These are phyloP conservation scores for Drosophila watanabei DNA, from an alignment of 1,140 invertebrate species.

Conservation along the genomic window DNA sequence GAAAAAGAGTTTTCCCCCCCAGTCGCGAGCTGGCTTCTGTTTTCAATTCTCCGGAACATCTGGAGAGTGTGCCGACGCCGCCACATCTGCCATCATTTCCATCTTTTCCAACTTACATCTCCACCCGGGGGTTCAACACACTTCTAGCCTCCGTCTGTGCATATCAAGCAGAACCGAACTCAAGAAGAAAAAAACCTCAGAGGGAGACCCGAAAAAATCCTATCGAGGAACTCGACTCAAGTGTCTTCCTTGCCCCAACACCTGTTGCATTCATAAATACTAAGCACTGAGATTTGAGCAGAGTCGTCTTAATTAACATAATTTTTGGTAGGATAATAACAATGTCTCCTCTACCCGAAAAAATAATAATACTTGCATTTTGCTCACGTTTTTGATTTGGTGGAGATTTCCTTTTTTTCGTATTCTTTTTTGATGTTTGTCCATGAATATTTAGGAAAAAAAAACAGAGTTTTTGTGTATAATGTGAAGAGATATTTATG, in stretches of 20 bases:
- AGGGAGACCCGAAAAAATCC: constrained; percentile 18
- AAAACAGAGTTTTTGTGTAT: not conserved
- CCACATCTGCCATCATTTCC: constrained; percentile 9
- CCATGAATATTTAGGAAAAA: constrained; percentile 44
- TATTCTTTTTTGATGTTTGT: not conserved
- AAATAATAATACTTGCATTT: constrained; percentile 45
- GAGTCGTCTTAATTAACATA: constrained; percentile 60
- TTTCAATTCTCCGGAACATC: constrained; percentile 63
- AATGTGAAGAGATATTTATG: not conserved
- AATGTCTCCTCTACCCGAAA: constrained; percentile 2
- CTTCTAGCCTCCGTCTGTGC: constrained; percentile 30
- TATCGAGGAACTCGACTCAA: constrained; percentile 49
- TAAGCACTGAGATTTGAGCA: constrained; percentile 19
- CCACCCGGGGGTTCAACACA: constrained; percentile 49
- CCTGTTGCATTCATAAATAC: constrained; percentile 79
- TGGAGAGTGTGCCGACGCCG: constrained; percentile 31
- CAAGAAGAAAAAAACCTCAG: not conserved
- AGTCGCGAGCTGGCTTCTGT: constrained; percentile 30
- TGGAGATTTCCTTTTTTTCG: constrained; percentile 44
- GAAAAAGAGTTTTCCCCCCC: constrained; percentile 8
- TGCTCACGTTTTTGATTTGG: constrained; percentile 53
- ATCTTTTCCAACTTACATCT: constrained; percentile 9
- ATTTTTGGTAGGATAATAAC: constrained; percentile 67
- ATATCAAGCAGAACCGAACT: constrained; percentile 33
- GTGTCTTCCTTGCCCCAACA: constrained; percentile 50